A percentile compares a stretch with the other conserved stretches of the same genome.
Evolutionary conservation across 92 coral and sea anemone genomes (phyloP).

Genomic region (Zoanthus solanderi): DNA sequence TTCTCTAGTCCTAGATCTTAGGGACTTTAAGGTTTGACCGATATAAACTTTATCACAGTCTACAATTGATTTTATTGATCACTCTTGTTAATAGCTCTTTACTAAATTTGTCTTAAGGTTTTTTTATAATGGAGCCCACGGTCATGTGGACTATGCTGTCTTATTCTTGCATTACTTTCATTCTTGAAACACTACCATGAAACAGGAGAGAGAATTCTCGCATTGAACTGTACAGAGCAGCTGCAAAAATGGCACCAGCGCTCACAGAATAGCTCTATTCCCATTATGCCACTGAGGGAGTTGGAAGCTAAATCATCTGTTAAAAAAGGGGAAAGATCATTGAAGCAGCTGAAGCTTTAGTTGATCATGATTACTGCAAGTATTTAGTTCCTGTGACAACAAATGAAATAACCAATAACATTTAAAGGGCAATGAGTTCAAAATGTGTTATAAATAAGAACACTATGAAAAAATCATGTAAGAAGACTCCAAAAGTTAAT

Average conservation of each 20-base stretch:
- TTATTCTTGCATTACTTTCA: slow-evolving; percentile 50
- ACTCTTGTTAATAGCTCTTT: no score
- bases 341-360: slow-evolving; percentile 64
- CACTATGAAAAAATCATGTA: slow-evolving; percentile 19
- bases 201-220: slow-evolving; percentile 58
- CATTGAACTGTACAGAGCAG: slow-evolving; percentile 53
- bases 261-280: slow-evolving; percentile 37
- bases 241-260: slow-evolving; percentile 32
- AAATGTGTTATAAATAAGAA: slow-evolving; percentile 31
- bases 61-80: no score
- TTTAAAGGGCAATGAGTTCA: slow-evolving; percentile 51
- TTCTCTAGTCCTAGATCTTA: no score
- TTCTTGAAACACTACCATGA: slow-evolving; percentile 55
- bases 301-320: slow-evolving; percentile 56
- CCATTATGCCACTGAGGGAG: slow-evolving; percentile 58
- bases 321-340: slow-evolving; percentile 33
- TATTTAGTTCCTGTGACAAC: neutral
- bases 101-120: no score
- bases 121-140: no score
- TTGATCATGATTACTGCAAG: slow-evolving; percentile 59
- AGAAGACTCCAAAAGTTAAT: slow-evolving; percentile 17
- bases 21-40: no score
- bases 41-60: no score
- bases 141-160: slow-evolving; percentile 49
- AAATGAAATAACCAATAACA: slow-evolving; percentile 29